Percentiles rank a stretch among this genome's conserved stretches.
Conservation (phyloP, 2,888 invertebrate species). For the Diloba caeruleocephala region DNA sequence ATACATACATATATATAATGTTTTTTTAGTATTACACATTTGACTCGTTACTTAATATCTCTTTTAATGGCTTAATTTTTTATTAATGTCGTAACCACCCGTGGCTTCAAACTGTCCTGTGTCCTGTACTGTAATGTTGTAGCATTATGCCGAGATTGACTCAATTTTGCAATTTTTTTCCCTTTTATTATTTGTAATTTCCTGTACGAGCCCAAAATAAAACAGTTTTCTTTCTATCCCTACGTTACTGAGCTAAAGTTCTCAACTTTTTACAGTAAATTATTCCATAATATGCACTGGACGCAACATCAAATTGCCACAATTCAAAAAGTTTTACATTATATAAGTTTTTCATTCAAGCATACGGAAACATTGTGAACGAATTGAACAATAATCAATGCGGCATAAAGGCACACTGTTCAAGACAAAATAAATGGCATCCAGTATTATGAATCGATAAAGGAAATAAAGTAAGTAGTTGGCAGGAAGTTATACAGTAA, state of each 20-base stretch:
- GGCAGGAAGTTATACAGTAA: conserved; percentile 46
- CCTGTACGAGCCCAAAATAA: no score
- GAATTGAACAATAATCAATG: conserved; percentile 22
- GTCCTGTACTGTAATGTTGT: no score
- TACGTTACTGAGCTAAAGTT: background rate
- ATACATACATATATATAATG: no score
- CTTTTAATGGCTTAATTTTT: no score
- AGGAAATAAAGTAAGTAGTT: conserved; percentile 42
- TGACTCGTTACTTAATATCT: no score
- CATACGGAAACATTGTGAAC: conserved; percentile 28
- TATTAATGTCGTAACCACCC: no score
- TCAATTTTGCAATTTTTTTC: no score
- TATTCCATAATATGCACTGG: conserved; percentile 7
- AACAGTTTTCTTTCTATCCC: no score
- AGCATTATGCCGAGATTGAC: no score
- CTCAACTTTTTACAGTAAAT: conserved; percentile 1
- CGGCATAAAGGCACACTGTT: conserved; percentile 28
- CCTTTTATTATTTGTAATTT: no score
- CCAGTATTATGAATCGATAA: conserved; percentile 31
- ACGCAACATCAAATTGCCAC: conserved; percentile 25
- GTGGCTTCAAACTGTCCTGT: no score
- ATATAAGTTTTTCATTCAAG: conserved; percentile 37
- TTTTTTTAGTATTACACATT: no score
- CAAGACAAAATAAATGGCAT: conserved; percentile 13
- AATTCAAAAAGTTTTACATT: conserved; percentile 5